Conservation (phyloP, 2,797 vertebrate species). For the Betta splendens region DNA sequence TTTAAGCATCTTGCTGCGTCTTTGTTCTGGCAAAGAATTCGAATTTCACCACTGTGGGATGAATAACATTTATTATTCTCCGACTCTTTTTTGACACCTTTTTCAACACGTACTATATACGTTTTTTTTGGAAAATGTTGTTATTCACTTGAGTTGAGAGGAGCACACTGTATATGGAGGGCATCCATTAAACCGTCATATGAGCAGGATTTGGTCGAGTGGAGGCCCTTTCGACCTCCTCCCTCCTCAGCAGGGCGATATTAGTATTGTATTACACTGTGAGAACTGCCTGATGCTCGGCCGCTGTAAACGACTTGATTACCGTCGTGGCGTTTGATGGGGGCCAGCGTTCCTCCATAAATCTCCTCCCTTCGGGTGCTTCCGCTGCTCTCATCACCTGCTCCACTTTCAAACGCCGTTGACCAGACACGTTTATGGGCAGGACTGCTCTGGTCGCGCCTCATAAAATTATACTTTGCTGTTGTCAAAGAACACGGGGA, state of each 20-base stretch:
- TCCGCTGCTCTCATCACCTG: slow-evolving; percentile 47
- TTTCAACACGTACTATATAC: too few species aligned
- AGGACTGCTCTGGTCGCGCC: slow-evolving; percentile 70
- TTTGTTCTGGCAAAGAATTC: too few species aligned
- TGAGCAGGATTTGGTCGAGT: slow-evolving; percentile 38
- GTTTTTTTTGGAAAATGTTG: too few species aligned
- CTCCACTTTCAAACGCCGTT: slow-evolving; percentile 63
- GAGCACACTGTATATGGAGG: too few species aligned
- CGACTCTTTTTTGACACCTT: too few species aligned
- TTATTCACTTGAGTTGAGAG: too few species aligned
- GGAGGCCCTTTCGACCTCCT: slow-evolving; percentile 37
- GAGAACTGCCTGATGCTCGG: slow-evolving; percentile 57
- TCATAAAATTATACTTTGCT: slow-evolving; percentile 71
- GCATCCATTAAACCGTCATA: slow-evolving; percentile 34
- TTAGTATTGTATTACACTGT: slow-evolving; percentile 53
- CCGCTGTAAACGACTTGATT: slow-evolving; percentile 67
- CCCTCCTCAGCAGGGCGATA: slow-evolving; percentile 45
- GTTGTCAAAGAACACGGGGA: slow-evolving; percentile 54
- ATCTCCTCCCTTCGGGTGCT: slow-evolving; percentile 63
- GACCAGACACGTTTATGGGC: slow-evolving; percentile 74
- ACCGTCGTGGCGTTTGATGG: slow-evolving; percentile 57
- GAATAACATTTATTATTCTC: too few species aligned
- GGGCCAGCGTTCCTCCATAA: slow-evolving; percentile 64
- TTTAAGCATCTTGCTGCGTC: too few species aligned
- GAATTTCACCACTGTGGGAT: too few species aligned